These are phyloP conservation scores for Sinhomidia bicolor DNA, from an alignment of 2,888 invertebrate genomes.

Conservation along the genomic window DNA sequence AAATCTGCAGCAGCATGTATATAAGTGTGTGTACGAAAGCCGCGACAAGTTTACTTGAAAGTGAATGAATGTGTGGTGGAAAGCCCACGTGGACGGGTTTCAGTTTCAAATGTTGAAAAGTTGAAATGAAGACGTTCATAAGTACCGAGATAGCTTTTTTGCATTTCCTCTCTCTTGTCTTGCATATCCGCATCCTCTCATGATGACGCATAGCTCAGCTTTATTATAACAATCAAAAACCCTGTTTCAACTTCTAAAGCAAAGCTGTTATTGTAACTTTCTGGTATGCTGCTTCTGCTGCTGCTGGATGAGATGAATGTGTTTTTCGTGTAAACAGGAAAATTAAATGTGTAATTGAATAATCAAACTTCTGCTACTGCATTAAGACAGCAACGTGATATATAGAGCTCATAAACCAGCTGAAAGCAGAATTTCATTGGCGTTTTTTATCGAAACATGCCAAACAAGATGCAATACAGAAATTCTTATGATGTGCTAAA, in stretches of 20 bases:
- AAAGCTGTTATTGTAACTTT: no score
- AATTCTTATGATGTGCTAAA: slow-evolving; percentile 40
- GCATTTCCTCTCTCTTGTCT: background rate
- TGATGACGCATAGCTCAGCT: background rate
- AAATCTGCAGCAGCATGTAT: no score
- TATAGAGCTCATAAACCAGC: slow-evolving; percentile 25
- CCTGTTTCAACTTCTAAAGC: background rate
- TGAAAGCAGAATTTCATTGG: slow-evolving; percentile 39
- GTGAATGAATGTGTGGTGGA: background rate
- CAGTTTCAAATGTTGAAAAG: background rate
- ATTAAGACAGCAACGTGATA: background rate
- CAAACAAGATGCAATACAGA: slow-evolving; percentile 43
- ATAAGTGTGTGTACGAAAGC: background rate
- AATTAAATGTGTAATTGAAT: slow-evolving; percentile 20
- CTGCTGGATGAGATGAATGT: slow-evolving; percentile 20
- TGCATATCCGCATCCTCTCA: background rate
- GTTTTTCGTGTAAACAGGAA: slow-evolving; percentile 4
- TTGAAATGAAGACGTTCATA: background rate
- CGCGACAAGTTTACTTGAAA: background rate
- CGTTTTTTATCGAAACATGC: slow-evolving; percentile 49
- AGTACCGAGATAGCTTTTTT: background rate
- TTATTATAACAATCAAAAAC: slow-evolving; percentile 18
- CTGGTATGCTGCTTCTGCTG: no score
- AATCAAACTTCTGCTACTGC: slow-evolving; percentile 19
- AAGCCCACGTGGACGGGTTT: slow-evolving; percentile 44